Conservation (phyloP, 2,113 vertebrate species). For the Fulica atra region DNA sequence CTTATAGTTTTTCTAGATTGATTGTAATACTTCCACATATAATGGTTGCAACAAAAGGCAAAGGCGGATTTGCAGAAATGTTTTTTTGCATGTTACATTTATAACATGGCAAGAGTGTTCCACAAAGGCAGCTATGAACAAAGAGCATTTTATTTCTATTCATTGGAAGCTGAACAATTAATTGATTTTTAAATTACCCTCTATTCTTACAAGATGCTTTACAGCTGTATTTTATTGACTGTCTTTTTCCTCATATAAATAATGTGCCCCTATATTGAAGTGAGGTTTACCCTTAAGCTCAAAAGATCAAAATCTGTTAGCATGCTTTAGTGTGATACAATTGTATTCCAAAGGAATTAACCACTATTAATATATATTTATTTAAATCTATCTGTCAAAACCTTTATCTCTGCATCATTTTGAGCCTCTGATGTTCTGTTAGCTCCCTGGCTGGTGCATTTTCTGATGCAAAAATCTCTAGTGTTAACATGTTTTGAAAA, state of each 20-base stretch:
- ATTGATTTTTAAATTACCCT: conserved; percentile 23
- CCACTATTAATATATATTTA: not conserved
- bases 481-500: not conserved
- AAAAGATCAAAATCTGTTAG: not conserved
- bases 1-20: not conserved
- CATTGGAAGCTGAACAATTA: not conserved
- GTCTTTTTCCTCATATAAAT: not conserved
- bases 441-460: not conserved
- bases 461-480: not conserved
- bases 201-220: not conserved
- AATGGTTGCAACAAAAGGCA: not conserved
- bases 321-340: not conserved
- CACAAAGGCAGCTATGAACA: not conserved
- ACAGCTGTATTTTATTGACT: not conserved
- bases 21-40: not conserved
- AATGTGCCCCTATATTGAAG: not conserved
- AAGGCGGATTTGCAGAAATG: not conserved
- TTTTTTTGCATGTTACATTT: not conserved
- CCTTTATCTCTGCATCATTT: not conserved
- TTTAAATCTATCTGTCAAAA: not conserved
- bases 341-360: not conserved
- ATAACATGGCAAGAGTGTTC: not conserved
- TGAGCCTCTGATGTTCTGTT: not conserved
- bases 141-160: not conserved
- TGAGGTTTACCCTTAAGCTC: not conserved